Evolutionary conservation across 2,797 vertebrate species (phyloP), one percentile per base, ranked within the genome.

Genomic region (Microcaecilia unicolor): DNA sequence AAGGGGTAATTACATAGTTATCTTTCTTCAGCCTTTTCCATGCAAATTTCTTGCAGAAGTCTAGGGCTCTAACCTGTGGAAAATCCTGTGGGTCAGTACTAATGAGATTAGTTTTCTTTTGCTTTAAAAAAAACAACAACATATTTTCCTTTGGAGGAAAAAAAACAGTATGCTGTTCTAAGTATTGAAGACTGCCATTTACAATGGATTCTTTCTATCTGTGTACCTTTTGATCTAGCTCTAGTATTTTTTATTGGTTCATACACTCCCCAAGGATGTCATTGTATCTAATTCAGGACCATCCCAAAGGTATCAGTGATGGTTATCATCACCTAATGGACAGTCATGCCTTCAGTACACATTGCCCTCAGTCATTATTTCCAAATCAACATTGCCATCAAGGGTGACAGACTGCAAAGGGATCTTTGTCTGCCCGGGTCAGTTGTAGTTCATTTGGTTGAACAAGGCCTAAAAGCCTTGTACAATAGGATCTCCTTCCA

Each of bases 311-410:
- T 60, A 71, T 67, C 57, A 56, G 31, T 27, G 58, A 65, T 53
- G 36, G 41, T 63, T 71, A 51, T 74, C 57, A 76, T 48, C 44
- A 48, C 60, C 57, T 79, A 39, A 48, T 46, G 58, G 62, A 59
- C 38, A 62, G 37, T 63, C 40, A 12, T 55, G 35, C 48, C 41
- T 67, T 78, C 63, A 44, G 61, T 53, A 71, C 53, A 64, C 55
- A 48, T 55, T 61, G 59, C 58, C 57, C 51, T 74, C 45, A 68
- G 61, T 71, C 58, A 63, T 70, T 64, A 68, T 58, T 67, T 64
- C 60, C 64, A 56, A 67, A 74, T 76, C 76, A 71, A 68, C 78
- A 61, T 16, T 47, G 49, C 47, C 61, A 56, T 70, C 74, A 71
- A n/a, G n/a, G n/a, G 29, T 68, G 76, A 56, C 58, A 63, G 53